These are phyloP conservation scores for Myocastor coypus DNA, from an alignment of 2,113 vertebrate genomes.

Conservation along the genomic window DNA sequence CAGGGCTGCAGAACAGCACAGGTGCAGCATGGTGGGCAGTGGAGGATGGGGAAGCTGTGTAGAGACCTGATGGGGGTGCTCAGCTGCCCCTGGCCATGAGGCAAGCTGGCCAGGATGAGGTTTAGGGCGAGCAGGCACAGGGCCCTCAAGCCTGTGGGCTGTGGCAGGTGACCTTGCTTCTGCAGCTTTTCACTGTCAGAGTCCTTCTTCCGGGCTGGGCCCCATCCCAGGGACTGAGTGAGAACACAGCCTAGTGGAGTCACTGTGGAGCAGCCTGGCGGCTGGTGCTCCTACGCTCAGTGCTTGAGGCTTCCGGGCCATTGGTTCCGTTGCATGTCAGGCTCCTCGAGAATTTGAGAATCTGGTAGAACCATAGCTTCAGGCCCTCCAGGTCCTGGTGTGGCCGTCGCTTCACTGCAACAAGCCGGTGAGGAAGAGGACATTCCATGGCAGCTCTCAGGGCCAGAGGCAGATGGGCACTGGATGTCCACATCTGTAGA, in stretches of 20 bases:
- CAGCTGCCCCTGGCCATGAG: not conserved
- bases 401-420: not conserved
- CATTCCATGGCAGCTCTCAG: rapidly evolving
- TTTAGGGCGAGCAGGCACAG: rapidly evolving
- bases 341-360: not conserved
- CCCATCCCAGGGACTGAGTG: not conserved
- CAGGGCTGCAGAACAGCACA: not conserved
- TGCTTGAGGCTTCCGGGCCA: not conserved
- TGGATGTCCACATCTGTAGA: not conserved
- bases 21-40: rapidly evolving
- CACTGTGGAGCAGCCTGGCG: not conserved
- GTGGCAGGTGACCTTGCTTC: rapidly evolving
- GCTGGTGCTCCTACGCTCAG: rapidly evolving
- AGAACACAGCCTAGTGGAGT: not conserved
- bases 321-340: not conserved
- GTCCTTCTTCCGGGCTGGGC: not conserved
- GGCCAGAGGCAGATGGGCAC: not conserved
- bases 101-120: too few species aligned
- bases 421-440: not conserved
- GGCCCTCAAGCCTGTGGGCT: too few species aligned
- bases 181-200: rapidly evolving
- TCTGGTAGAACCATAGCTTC: not conserved
- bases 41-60: rapidly evolving
- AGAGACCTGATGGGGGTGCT: not conserved
- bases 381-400: not conserved